Evolutionary conservation across 2,888 invertebrate species (phyloP).

Genomic region (Synanthedon tipuliformis): DNA sequence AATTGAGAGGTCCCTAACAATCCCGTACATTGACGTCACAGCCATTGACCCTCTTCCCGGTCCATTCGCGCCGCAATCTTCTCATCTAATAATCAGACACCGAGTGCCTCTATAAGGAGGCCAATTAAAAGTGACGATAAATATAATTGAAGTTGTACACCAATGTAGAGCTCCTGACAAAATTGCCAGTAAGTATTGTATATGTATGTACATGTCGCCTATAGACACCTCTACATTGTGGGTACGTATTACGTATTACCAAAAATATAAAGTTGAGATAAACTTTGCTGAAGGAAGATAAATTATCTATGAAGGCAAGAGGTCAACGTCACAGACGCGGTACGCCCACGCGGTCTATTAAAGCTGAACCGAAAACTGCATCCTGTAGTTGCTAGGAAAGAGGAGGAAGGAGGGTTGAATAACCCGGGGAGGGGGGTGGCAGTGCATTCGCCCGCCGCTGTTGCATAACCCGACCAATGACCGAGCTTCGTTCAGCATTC

Average conservation of each 20-base stretch:
- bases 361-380: slow-evolving; percentile 43
- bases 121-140: neutral
- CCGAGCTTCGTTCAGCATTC: slow-evolving; percentile 25
- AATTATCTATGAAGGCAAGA: neutral
- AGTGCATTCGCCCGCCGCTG: slow-evolving; percentile 30
- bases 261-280: too few relatives aligned
- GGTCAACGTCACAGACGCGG: slow-evolving; percentile 14
- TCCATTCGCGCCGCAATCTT: slow-evolving; percentile 20
- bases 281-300: too few relatives aligned
- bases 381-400: slow-evolving; percentile 26
- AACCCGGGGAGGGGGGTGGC: slow-evolving; percentile 37
- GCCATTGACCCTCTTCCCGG: slow-evolving; percentile 28
- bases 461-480: slow-evolving; percentile 49
- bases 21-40: slow-evolving; percentile 26
- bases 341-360: slow-evolving; percentile 44
- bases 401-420: slow-evolving; percentile 33
- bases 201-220: too few relatives aligned
- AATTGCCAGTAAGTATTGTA: too few relatives aligned
- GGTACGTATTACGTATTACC: too few relatives aligned
- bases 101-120: neutral
- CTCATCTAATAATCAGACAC: slow-evolving; percentile 12
- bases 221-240: too few relatives aligned
- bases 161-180: too few relatives aligned
- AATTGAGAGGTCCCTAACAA: slow-evolving; percentile 9
- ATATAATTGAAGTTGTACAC: too few relatives aligned